Evolutionary conservation across 2,797 vertebrate species (phyloP), one percentile per base, ranked within the genome.

Genomic region (Ambastaia sidthimunki): DNA sequence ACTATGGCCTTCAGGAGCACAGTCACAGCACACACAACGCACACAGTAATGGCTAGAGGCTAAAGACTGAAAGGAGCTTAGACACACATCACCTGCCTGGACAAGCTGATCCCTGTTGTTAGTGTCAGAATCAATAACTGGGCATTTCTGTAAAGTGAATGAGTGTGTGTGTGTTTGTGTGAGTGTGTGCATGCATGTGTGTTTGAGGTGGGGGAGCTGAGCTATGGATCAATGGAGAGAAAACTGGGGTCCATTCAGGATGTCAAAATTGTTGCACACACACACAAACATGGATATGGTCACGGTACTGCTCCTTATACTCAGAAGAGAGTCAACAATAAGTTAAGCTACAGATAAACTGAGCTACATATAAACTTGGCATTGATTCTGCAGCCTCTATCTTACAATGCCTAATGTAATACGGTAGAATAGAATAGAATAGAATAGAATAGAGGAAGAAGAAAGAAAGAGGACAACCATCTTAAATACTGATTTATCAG

Each of bases 161-260:
- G 62, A 54, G 60, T 52, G 37, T 68, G 50, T 34, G 16, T 19
- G 34, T 65, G 21, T 68, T 13, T 76, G 48, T 71, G 69, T 69
- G 41, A 41, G 37, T 65, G 23, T 21, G 31, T 60, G 15, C 37
- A 16, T 73, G 44, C 59, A 52, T 75, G 47, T 63, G 25, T 60
- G 3, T 71, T 71, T 59, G 19, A 19, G 54, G 19, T 23, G 11
- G 34, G 44, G 48, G 16, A 0, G 15, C 25, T 54, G n/a, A 74
- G 54, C n/a, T 68, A 31, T 50, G 50, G 66, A 74, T 82, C 76
- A 80, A 83, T 79, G 62, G 28, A 41, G 19, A 63, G 19, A 75
- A 57, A 66, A 63, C 60, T 59, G 50, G 59, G 71, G 15, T 75
- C 21, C 15, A 23, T 74, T 70, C 48, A 55, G 47, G 66, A 48